phyloP scores from a whole-genome alignment of 2,797 vertebrate genomes.

The Aplochiton taeniatus region DNA sequence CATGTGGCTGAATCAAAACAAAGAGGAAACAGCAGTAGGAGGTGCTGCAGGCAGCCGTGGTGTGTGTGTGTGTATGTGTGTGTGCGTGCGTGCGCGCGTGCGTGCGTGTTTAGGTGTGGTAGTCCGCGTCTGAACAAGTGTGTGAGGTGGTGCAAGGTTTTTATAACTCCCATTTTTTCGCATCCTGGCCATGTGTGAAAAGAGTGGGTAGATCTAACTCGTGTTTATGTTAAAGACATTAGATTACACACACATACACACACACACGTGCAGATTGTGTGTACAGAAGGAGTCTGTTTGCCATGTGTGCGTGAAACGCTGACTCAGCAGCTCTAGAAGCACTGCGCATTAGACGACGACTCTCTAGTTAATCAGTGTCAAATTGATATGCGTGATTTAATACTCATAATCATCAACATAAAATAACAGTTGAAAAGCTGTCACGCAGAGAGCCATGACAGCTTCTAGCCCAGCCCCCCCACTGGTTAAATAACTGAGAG shows the following conservation, averaged over 20 bases:
- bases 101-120: not conserved
- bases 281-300: conserved; percentile 30
- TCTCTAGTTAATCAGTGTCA: conserved; percentile 20
- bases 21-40: conserved; percentile 52
- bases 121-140: conserved; percentile 18
- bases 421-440: conserved; percentile 29
- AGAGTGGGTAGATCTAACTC: conserved; percentile 63
- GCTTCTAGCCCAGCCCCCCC: conserved; percentile 29
- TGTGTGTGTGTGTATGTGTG: conserved; percentile 7
- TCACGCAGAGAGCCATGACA: conserved; percentile 28
- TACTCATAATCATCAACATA: not conserved
- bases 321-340: conserved; percentile 22
- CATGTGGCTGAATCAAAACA: conserved; percentile 69
- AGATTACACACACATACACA: conserved; percentile 39
- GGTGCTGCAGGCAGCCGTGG: conserved; percentile 35
- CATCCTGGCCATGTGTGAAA: conserved; percentile 60
- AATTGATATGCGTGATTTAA: conserved; percentile 18
- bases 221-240: conserved; percentile 59
- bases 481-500: conserved; percentile 43
- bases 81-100: conserved; percentile 8
- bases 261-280: not conserved
- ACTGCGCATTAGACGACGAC: conserved; percentile 10
- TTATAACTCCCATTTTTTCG: conserved; percentile 59
- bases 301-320: conserved; percentile 41
- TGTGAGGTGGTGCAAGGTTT: conserved; percentile 51